Base-by-base conservation (phyloP, 2,797 vertebrate genomes). In the Periparus ater region DNA sequence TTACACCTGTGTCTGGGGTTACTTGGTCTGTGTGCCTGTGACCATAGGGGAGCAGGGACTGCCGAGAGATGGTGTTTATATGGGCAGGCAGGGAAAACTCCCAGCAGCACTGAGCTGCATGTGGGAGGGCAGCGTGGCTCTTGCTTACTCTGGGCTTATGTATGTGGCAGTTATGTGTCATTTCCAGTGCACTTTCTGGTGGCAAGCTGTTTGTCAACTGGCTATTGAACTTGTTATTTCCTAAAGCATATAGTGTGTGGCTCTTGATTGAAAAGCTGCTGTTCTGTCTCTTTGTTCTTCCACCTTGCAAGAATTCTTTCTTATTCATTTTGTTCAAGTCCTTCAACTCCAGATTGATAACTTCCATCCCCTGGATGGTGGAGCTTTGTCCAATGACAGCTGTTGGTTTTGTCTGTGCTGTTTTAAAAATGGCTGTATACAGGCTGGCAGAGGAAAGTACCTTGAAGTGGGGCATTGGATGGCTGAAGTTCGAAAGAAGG, bases 271-370 rank as follows among this genome's bases (percentile, higher is more conserved):
- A 97, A 96, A 96, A 96, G 85, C 45, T 83, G 62, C 84, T 93
- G 71, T 86, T 91, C 87, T 71, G 71, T 95, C 92, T 88, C 78
- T 96, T 96, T 42, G 83, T 94, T 96, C 95, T 96, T 95, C 94
- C 83, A 66, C 96, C 48, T 76, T 96, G 95, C 75, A 93, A 17
- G 34, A 53, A 50, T 97, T 92, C 88, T 96, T 93, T 94, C 93
- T 77, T 93, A 60, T 15, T 91, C 42, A 54, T 98, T 97, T 96
- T 96, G 96, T 96, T 96, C 53, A 96, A 97, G 94, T 93, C 97
- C 95, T 97, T 97, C 95, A 73, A 13, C 21, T 73, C 82, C 77
- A 93, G 81, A 96, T 78, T 96, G 97, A 92, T 97, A 93, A 91
- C 70, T 97, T 96, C 92, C 80, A 86, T 96, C 93, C 71, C 74